phyloP scores from a whole-genome alignment of 2,888 invertebrate genomes.

The Desoria tigrina region DNA sequence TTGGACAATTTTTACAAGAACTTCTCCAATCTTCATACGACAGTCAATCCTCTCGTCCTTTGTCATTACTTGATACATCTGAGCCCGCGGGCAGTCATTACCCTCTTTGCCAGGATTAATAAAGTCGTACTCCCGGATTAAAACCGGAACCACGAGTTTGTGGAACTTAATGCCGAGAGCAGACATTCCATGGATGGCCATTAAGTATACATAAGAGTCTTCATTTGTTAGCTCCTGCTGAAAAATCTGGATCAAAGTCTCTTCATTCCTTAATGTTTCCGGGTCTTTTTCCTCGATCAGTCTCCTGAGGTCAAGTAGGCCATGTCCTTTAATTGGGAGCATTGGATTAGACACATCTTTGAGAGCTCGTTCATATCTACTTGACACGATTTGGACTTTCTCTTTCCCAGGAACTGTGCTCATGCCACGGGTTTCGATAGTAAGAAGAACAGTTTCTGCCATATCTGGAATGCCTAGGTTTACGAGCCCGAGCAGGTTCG shows the following conservation, averaged over 20 bases:
- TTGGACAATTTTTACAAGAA: constrained; percentile 71
- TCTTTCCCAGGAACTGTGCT: constrained; percentile 42
- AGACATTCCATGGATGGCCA: constrained; percentile 74
- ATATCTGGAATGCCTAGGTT: constrained; percentile 35
- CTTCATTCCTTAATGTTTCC: constrained; percentile 67
- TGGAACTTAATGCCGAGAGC: constrained; percentile 68
- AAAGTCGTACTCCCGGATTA: constrained; percentile 68
- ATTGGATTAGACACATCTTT: constrained; percentile 69
- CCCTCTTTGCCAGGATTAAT: constrained; percentile 52
- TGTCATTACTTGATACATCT: constrained; percentile 20
- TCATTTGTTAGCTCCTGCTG: constrained; percentile 73
- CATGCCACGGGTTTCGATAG: constrained; percentile 42
- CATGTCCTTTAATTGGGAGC: constrained; percentile 80
- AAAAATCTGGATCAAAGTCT: constrained; percentile 70
- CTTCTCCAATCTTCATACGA: constrained; percentile 78
- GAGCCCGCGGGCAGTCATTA: constrained; percentile 43
- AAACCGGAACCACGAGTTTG: constrained; percentile 67
- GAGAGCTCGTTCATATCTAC: constrained; percentile 66
- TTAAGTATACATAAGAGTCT: constrained; percentile 80
- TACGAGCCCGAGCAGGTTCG: constrained; percentile 22
- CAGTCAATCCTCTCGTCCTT: constrained; percentile 55
- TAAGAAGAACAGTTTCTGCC: constrained; percentile 42
- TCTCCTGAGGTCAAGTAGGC: constrained; percentile 70
- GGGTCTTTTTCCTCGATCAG: constrained; percentile 69
- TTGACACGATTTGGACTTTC: constrained; percentile 52